Percentiles rank a stretch among this genome's conserved stretches.
Evolutionary conservation across 2,797 vertebrate species (phyloP).

Genomic region (Toxotes lorentzi): DNA sequence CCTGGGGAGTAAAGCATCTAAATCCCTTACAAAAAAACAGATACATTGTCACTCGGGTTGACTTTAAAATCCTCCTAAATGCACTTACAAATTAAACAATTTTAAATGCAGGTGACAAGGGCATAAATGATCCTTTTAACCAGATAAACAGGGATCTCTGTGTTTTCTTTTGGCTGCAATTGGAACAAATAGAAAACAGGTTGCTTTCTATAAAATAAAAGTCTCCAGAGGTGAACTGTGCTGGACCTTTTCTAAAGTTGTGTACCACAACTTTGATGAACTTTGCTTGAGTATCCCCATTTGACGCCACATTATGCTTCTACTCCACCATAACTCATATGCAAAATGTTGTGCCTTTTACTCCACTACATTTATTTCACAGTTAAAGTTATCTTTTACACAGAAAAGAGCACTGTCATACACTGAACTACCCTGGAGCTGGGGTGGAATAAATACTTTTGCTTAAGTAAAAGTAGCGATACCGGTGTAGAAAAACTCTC

Average conservation of each 20-base stretch:
- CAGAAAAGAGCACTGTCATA: not conserved
- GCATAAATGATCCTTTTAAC: not conserved
- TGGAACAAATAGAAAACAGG: not conserved
- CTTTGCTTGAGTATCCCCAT: not conserved
- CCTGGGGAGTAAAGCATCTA: not conserved
- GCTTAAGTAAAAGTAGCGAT: not conserved
- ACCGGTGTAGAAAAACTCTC: too few species aligned
- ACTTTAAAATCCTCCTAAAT: not conserved
- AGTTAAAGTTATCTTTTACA: not conserved
- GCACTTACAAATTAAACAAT: not conserved
- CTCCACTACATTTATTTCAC: not conserved
- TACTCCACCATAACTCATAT: not conserved
- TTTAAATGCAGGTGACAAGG: not conserved
- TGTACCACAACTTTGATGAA: not conserved
- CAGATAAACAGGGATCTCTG: not conserved
- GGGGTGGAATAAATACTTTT: not conserved
- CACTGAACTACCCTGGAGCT: too few species aligned
- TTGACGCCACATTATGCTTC: not conserved
- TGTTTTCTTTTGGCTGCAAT: not conserved
- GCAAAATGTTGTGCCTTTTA: not conserved
- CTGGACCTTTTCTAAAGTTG: not conserved
- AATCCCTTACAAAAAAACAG: slow-evolving; percentile 15
- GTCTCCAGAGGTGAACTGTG: not conserved
- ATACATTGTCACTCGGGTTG: not conserved
- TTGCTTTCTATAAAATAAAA: not conserved